Evolutionary conservation across 1,140 invertebrate genomes (phyloP), one percentile per base, ranked within the genome.

Genomic region (Magallana gigas): DNA sequence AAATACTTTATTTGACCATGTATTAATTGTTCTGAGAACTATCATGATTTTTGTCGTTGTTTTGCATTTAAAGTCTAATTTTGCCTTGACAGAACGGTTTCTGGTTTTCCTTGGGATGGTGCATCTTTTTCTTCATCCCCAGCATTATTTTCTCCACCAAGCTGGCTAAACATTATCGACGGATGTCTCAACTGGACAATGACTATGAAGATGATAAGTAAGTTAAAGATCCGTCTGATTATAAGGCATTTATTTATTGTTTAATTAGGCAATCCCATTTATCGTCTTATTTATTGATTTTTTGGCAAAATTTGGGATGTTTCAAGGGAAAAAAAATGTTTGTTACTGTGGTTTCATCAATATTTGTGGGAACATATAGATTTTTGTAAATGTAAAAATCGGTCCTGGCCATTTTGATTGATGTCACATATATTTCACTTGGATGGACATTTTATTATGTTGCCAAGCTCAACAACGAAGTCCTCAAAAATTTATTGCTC

Each of bases 71-170:
- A 7, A 64, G 7, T 7, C 60, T 64, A 7, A 14, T 64, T 18
- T 64, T 76, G 23, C 36, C 23, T 76, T 76, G 94, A 88, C 95
- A 98, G 97, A 98, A 98, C 95, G 98, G 97, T 84, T 98, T 97
- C 95, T 98, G 98, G 97, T 96, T 97, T 89, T 97, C 97, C 89
- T 95, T 98, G 83, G 96, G 97, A 64, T 97, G 97, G 96, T 97
- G 97, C 92, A 94, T 97, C 84, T 91, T 98, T 76, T 96, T 98
- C 80, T 97, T 98, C 94, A 95, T 98, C 90, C 97, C 97, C 48
- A 96, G 97, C 48, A 96, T 98, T 91, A 95, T 97, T 84, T 95
- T 98, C 68, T 96, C 97, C 85, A 96, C 97, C 83, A 97, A 97
- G 90, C 95, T 98, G 91, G 96, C 97, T 85, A 92, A 92, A 83